A percentile compares a stretch with the other conserved stretches of the same genome.
Conservation (phyloP, 2,113 vertebrate genomes). For the Phyllostomus hastatus region DNA sequence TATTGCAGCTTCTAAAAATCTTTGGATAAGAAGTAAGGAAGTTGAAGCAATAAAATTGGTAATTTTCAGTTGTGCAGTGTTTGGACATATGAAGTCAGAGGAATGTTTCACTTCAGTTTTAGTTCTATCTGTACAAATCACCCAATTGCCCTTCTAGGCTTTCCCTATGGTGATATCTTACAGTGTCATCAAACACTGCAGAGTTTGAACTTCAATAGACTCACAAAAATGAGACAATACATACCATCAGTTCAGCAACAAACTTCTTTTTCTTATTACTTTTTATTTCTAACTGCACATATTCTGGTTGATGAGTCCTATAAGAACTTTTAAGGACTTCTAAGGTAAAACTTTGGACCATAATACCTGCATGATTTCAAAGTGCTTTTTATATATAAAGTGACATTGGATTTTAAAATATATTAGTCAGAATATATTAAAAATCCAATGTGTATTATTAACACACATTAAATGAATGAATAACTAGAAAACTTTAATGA, state of each 20-base stretch:
- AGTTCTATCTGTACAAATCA: background rate
- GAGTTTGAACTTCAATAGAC: background rate
- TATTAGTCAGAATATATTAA: background rate
- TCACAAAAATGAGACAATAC: slow-evolving; percentile 16
- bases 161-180: background rate
- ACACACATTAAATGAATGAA: background rate
- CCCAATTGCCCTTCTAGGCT: background rate
- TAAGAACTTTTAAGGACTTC: background rate
- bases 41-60: slow-evolving; percentile 18
- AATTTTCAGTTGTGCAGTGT: background rate
- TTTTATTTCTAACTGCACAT: background rate
- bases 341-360: background rate
- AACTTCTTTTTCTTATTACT: background rate
- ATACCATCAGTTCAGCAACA: background rate
- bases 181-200: background rate
- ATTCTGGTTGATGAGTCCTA: background rate
- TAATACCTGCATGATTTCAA: background rate
- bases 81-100: background rate
- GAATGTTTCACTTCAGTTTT: slow-evolving; percentile 36
- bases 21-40: background rate
- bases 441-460: background rate
- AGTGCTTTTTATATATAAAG: background rate
- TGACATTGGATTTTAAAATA: background rate
- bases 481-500: background rate
- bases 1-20: background rate